Base-by-base conservation (phyloP, 1,140 invertebrate genomes). In the Trichonephila clavipes region DNA sequence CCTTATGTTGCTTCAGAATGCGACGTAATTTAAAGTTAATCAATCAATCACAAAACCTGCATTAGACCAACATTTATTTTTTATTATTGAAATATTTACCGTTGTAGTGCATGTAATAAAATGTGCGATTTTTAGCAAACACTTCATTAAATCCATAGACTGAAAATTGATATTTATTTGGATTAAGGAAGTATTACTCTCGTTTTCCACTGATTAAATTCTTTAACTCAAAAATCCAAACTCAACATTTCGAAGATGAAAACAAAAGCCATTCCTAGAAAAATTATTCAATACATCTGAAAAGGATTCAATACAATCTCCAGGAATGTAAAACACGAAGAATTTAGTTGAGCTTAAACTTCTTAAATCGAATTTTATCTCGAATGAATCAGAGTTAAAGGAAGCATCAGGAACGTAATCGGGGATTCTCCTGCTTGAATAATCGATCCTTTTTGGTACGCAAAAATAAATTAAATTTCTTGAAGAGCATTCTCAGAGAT, bases 391-490 rank as follows among this genome's bases (percentile, higher is more conserved):
- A 77, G 72, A 12, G 10, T 77, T 77, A 16, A 77, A 34, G 18
- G 72, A 40, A 77, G 24, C 28, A 18, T 77, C 14, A 40, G 18
- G 72, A 34, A 34, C 28, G 69, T 77, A 28, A 77, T 77, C 69
- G 69, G 24, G 69, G 69, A 5, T 72, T 72, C 44, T 59, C 34
- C 82, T 85, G 28, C 82, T n/a, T 59, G n/a, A 85, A 85, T 85
- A 85, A 85, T 85, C 83, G 83, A 85, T 85, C 40, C 62, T 88
- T 51, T 51, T 34, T 34, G 72, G 72, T 34, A 19, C 28, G 59
- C 24, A 64, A 64, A 88, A 88, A 88, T 58, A 88, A 88, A 88
- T 88, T 88, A 88, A 88, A 88, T 64, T 88, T 34, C 44, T 58
- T n/a, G 28, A 40, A 88, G 62, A 88, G 61, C 59, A 14, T 21